A percentile compares a stretch with the other conserved stretches of the same genome.
phyloP scores from a whole-genome alignment of 1,140 invertebrate species.

The Amphibalanus amphitrite region DNA sequence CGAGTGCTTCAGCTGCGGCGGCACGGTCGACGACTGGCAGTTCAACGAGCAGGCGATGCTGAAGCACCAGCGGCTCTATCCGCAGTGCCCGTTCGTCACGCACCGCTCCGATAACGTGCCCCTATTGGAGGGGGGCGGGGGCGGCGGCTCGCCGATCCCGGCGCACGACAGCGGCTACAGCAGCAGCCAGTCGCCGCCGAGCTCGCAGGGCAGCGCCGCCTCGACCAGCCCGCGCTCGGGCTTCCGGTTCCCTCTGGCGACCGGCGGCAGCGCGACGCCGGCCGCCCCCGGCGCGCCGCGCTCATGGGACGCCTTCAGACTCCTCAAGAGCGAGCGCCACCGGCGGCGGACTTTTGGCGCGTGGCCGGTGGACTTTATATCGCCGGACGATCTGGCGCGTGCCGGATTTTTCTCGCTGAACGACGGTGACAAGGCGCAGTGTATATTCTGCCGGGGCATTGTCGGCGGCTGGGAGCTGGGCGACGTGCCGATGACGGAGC shows the following conservation, averaged over 20 bases:
- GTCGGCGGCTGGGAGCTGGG: constrained; percentile 48
- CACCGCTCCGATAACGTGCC: background rate
- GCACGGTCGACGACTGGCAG: constrained; percentile 5
- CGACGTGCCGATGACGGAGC: constrained; percentile 56
- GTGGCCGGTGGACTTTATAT: constrained; percentile 25
- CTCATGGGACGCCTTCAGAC: background rate
- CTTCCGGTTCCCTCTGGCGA: background rate
- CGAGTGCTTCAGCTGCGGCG: constrained; percentile 9
- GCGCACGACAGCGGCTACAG: constrained; percentile 2
- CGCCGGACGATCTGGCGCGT: constrained; percentile 49
- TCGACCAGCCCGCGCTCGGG: background rate
- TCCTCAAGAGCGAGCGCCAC: background rate
- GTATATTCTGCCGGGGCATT: constrained; percentile 59
- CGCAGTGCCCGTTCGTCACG: constrained; percentile 9
- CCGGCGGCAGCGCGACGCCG: too few species aligned
- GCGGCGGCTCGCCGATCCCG: background rate
- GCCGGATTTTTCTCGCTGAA: constrained; percentile 65
- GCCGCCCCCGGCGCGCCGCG: too few species aligned
- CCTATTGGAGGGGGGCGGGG: background rate
- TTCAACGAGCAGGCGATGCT: background rate
- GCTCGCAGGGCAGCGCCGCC: background rate
- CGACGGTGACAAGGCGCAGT: constrained; percentile 48
- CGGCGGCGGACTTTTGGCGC: background rate
- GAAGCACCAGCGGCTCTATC: constrained; percentile 11
- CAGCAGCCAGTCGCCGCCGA: constrained; percentile 1